These are phyloP conservation scores for Aphaenogaster ashmeadi DNA, from an alignment of 1,140 invertebrate species.

Conservation along the genomic window DNA sequence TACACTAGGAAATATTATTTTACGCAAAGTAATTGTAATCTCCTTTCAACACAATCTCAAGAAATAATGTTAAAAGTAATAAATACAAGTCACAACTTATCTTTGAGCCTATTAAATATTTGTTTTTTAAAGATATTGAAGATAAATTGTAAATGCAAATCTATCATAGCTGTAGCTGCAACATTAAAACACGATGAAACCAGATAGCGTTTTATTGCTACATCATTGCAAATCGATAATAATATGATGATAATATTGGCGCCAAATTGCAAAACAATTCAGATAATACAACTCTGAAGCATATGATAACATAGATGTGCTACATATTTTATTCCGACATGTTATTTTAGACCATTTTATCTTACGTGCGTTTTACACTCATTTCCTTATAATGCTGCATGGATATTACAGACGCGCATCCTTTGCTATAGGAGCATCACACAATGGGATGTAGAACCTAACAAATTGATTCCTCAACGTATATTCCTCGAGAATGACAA, in stretches of 20 bases:
- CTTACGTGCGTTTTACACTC: neutral
- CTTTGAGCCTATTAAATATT: too few species aligned
- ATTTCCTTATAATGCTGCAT: neutral
- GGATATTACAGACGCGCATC: neutral
- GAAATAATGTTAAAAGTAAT: too few species aligned
- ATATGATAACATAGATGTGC: neutral
- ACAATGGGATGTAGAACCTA: neutral
- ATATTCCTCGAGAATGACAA: neutral
- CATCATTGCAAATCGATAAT: neutral
- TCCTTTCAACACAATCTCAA: too few species aligned
- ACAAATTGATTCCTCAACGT: slow-evolving; percentile 19
- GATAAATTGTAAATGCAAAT: too few species aligned
- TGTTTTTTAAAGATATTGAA: too few species aligned
- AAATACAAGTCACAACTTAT: too few species aligned
- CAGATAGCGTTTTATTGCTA: neutral
- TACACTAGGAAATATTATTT: too few species aligned
- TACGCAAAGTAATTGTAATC: too few species aligned
- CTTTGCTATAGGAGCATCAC: neutral
- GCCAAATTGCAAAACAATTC: slow-evolving; percentile 16
- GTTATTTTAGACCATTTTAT: neutral
- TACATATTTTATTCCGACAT: neutral
- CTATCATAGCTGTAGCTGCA: too few species aligned
- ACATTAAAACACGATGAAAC: too few species aligned
- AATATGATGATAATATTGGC: neutral
- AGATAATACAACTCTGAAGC: too few species aligned